phyloP scores from a whole-genome alignment of 2,113 vertebrate genomes.

The Erinaceus europaeus region DNA sequence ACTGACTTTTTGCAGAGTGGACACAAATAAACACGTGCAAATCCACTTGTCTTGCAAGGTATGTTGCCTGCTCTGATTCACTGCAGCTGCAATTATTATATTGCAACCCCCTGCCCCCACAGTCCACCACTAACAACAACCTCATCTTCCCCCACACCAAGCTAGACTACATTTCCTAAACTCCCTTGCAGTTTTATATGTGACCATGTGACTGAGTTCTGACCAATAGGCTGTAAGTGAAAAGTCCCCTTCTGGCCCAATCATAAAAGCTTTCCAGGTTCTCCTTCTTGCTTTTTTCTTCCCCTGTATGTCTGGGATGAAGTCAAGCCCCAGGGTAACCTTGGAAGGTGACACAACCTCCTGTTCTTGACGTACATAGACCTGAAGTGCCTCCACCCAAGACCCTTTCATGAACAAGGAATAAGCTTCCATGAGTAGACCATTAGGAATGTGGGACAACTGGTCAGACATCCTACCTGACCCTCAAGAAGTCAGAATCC shows the following conservation, averaged over 20 bases:
- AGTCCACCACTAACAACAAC: no score
- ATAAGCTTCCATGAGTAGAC: slow-evolving; percentile 1
- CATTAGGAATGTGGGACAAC: neutral
- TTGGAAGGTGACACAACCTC: slow-evolving; percentile 7
- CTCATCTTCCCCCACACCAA: neutral
- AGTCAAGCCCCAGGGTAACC: neutral
- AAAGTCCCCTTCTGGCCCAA: neutral
- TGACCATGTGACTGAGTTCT: neutral
- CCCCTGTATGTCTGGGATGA: neutral
- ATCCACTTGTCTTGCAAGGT: neutral
- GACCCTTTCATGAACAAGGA: neutral
- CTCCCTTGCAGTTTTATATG: neutral
- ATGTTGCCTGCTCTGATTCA: slow-evolving; percentile 12
- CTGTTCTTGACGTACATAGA: neutral
- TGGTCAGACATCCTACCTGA: neutral
- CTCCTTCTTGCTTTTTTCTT: neutral
- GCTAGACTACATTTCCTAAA: slow-evolving; percentile 39
- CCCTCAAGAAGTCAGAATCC: slow-evolving; percentile 2
- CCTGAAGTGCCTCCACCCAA: neutral
- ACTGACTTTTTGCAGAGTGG: slow-evolving; percentile 32
- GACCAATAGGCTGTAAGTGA: neutral
- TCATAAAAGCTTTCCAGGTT: neutral
- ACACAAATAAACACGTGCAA: neutral
- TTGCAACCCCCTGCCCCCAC: neutral
- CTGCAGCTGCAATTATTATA: neutral